phyloP scores from a whole-genome alignment of 1,140 invertebrate species.

The Cyclina sinensis region DNA sequence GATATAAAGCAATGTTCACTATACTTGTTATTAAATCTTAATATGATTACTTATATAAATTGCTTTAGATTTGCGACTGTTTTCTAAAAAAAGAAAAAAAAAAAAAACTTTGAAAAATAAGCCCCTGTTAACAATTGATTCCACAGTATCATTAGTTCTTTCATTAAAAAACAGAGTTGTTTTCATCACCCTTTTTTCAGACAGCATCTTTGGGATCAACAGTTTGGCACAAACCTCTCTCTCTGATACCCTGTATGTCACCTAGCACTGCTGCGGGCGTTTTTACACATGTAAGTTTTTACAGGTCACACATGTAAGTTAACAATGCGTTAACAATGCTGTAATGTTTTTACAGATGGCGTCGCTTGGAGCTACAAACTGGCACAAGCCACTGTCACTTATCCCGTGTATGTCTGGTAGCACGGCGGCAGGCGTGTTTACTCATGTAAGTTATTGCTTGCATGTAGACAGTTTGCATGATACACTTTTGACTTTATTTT shows the following conservation, averaged over 20 bases:
- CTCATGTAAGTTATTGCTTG: conserved; percentile 90
- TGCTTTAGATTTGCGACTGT: too few relatives aligned
- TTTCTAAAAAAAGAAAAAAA: too few relatives aligned
- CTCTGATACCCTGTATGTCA: conserved; percentile 97
- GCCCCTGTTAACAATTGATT: too few relatives aligned
- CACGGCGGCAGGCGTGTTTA: conserved; percentile 98
- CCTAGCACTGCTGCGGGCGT: conserved; percentile 98
- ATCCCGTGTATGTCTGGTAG: conserved; percentile 99
- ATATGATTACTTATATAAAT: too few relatives aligned
- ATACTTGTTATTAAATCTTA: too few relatives aligned
- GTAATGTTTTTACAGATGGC: conserved; percentile 93
- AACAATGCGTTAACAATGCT: background rate
- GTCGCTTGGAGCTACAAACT: conserved; percentile 97
- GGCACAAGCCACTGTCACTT: conserved; percentile 96
- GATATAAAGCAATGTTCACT: too few relatives aligned
- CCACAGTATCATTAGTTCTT: too few relatives aligned
- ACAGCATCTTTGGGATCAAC: conserved; percentile 99
- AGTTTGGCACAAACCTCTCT: conserved; percentile 97
- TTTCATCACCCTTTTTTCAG: conserved; percentile 87
- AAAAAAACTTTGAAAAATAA: too few relatives aligned
- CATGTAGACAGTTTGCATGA: background rate
- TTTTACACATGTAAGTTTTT: conserved; percentile 93
- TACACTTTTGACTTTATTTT: background rate
- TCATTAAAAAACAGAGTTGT: background rate
- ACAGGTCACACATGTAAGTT: too few relatives aligned